Evolutionary conservation across 2,113 vertebrate species (phyloP).

Genomic region (Callopanchax toddi): DNA sequence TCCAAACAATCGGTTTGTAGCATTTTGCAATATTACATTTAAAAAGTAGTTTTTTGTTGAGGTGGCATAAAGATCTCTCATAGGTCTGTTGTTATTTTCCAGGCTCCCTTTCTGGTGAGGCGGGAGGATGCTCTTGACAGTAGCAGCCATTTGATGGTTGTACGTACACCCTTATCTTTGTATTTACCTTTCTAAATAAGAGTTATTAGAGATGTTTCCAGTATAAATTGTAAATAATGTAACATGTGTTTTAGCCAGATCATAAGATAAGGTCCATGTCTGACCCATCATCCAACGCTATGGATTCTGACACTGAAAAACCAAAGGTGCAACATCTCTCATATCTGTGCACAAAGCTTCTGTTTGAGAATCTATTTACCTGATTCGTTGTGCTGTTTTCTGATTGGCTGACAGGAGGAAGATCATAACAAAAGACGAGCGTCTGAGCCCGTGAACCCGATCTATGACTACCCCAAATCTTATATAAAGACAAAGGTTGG

Average conservation of each 20-base stretch:
- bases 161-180: not conserved
- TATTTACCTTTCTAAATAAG: not conserved
- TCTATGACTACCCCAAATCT: constrained; percentile 50
- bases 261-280: constrained; percentile 38
- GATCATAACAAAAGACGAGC: not conserved
- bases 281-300: constrained; percentile 24
- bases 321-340: constrained; percentile 16
- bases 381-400: not conserved
- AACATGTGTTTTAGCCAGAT: constrained; percentile 1
- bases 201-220: not conserved
- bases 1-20: too few relatives aligned
- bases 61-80: too few relatives aligned
- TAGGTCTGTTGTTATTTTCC: not conserved
- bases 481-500: not conserved
- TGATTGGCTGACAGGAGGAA: constrained; percentile 14
- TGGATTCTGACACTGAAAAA: not conserved
- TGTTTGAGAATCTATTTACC: not conserved
- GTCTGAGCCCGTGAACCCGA: constrained; percentile 40
- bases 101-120: not conserved
- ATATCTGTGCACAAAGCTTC: not conserved
- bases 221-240: too few relatives aligned
- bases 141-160: not conserved
- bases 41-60: too few relatives aligned
- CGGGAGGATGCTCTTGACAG: not conserved
- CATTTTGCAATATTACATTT: too few relatives aligned